These are phyloP conservation scores for Agelas oroides DNA, from an alignment of 37 sponge, comb jelly and placozoan genomes.

Conservation along the genomic window DNA sequence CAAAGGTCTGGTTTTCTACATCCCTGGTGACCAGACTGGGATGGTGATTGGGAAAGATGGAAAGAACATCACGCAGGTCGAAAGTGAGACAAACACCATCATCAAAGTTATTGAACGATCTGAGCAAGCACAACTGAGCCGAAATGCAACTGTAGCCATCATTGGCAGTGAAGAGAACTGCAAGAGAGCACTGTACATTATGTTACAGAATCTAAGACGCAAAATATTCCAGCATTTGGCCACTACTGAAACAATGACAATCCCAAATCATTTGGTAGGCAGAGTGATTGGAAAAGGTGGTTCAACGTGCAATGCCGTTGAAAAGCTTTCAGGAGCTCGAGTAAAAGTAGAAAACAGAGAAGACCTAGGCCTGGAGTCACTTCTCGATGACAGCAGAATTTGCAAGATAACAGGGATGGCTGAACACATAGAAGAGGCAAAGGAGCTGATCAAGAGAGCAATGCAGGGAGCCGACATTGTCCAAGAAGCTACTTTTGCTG, in stretches of 20 bases:
- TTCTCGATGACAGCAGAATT: background rate
- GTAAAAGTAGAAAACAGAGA: slow-evolving; percentile 11
- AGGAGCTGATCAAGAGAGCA: slow-evolving; percentile 20
- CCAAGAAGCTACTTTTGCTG: slow-evolving; percentile 10
- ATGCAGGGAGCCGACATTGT: slow-evolving; percentile 20
- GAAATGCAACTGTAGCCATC: slow-evolving; percentile 21
- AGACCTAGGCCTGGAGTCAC: slow-evolving; percentile 11
- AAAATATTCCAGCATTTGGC: slow-evolving; percentile 19
- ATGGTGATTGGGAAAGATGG: slow-evolving; percentile 83
- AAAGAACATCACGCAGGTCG: slow-evolving; percentile 60
- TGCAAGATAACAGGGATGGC: slow-evolving; percentile 45
- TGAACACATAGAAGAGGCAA: slow-evolving; percentile 40
- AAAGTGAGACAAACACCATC: slow-evolving; percentile 67
- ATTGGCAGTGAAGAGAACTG: slow-evolving; percentile 56
- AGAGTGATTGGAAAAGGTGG: slow-evolving; percentile 53
- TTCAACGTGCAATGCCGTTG: slow-evolving; percentile 8
- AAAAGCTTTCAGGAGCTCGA: slow-evolving; percentile 38
- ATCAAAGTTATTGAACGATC: slow-evolving; percentile 42
- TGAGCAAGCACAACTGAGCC: background rate
- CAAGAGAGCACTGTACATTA: slow-evolving; percentile 35
- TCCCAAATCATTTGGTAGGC: slow-evolving; percentile 27
- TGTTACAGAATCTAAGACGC: slow-evolving; percentile 12
- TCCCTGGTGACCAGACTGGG: slow-evolving; percentile 73
- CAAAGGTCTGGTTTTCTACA: background rate
- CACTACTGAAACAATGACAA: slow-evolving; percentile 21